A percentile compares a stretch with the other conserved stretches of the same genome.
Conservation (phyloP, 2,797 vertebrate genomes). For the Glossophaga mutica region DNA sequence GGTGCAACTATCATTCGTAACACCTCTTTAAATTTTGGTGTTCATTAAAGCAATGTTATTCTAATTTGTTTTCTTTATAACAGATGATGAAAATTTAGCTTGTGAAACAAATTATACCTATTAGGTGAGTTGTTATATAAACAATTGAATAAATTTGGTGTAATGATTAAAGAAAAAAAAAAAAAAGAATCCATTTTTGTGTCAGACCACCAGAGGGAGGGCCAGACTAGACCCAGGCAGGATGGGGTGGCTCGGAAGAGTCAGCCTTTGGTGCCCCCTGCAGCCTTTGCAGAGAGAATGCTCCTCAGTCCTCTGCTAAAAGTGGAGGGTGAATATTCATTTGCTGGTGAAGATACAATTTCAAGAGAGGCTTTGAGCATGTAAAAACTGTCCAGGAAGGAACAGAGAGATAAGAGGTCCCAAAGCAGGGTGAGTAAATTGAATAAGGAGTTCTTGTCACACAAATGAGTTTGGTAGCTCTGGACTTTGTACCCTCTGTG, state of each 20-base stretch:
- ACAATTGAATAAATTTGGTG: background rate
- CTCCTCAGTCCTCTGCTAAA: background rate
- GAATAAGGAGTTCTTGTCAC: slow-evolving; percentile 1
- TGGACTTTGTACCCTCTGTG: background rate
- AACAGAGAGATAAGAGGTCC: background rate
- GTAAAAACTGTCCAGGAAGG: background rate
- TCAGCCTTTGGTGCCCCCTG: background rate
- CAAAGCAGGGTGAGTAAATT: background rate
- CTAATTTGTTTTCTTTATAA: background rate
- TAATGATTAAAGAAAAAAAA: too few species aligned
- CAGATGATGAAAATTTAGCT: slow-evolving; percentile 30
- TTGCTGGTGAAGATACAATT: background rate
- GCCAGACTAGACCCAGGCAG: background rate
- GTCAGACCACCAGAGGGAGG: slow-evolving; percentile 10
- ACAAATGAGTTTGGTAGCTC: background rate
- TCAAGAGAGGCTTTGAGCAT: background rate
- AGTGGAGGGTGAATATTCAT: background rate
- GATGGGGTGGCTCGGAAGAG: background rate
- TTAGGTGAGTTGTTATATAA: slow-evolving; percentile 1
- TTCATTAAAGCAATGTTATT: background rate
- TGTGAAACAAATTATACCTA: slow-evolving; percentile 17
- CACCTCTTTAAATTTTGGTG: background rate
- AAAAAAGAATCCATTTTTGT: slow-evolving; percentile 19
- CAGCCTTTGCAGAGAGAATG: background rate
- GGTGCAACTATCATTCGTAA: background rate